A percentile compares a stretch with the other conserved stretches of the same genome.
Conservation (phyloP, 2,888 invertebrate genomes). For the Coenonympha arcania region DNA sequence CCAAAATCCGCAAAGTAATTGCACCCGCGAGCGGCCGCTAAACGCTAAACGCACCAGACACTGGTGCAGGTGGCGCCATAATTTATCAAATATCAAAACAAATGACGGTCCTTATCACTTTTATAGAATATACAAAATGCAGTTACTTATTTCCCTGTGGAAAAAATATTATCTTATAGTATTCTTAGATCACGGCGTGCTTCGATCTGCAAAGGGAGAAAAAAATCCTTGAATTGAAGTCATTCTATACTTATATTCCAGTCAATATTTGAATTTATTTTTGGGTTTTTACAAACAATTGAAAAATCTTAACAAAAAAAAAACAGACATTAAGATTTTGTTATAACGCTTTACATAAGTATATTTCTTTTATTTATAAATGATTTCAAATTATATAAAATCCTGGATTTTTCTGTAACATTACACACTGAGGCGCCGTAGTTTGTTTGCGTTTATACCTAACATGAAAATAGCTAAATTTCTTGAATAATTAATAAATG, state of each 20-base stretch:
- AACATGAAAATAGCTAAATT: not conserved
- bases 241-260: no score
- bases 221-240: not conserved
- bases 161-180: conserved; percentile 76
- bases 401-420: no score
- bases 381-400: no score
- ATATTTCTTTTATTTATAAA: no score
- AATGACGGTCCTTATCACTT: conserved; percentile 74
- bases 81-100: conserved; percentile 73
- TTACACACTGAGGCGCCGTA: no score
- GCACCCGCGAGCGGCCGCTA: conserved; percentile 60
- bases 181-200: conserved; percentile 74
- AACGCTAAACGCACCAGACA: conserved; percentile 66
- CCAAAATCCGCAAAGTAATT: conserved; percentile 71
- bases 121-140: conserved; percentile 76
- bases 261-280: no score
- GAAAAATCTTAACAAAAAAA: no score
- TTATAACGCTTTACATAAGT: no score
- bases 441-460: no score
- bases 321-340: no score
- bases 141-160: conserved; percentile 76
- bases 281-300: no score
- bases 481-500: not conserved
- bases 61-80: conserved; percentile 66
- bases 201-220: conserved; percentile 66